A percentile compares a stretch with the other conserved stretches of the same genome.
Conservation (phyloP, 2,797 vertebrate genomes). For the Neostethus bicornis region DNA sequence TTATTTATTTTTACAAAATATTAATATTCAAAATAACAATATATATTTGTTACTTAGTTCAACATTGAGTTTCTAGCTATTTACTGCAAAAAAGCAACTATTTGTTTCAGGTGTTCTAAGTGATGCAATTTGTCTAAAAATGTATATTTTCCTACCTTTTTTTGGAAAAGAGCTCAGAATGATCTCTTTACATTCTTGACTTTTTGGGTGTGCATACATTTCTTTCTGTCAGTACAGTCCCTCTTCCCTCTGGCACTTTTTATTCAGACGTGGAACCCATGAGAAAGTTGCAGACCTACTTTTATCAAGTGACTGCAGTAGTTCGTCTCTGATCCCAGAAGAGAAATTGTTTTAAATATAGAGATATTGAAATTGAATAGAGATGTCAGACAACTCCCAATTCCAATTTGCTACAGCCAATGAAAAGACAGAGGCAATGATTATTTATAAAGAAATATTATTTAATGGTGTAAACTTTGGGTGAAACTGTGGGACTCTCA, state of each 20-base stretch:
- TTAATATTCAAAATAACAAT: no score
- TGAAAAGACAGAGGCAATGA: constrained; percentile 11
- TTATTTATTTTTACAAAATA: no score
- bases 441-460: constrained; percentile 1
- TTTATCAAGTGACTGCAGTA: constrained; percentile 22
- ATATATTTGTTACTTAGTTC: no score
- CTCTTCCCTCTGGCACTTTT: constrained; percentile 13
- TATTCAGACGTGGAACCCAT: constrained; percentile 6
- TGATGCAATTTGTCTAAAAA: background rate
- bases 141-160: background rate
- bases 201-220: constrained; percentile 26
- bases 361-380: constrained; percentile 32
- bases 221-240: background rate
- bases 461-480: constrained; percentile 9
- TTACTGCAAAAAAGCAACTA: background rate
- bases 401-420: constrained; percentile 1
- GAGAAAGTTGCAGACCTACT: constrained; percentile 18
- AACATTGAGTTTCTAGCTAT: background rate
- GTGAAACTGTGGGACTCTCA: background rate
- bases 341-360: constrained; percentile 23
- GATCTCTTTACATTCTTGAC: constrained; percentile 12
- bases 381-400: constrained; percentile 19
- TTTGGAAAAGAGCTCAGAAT: background rate
- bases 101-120: background rate
- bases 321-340: constrained; percentile 17